Evolutionary conservation across 2,888 invertebrate species (phyloP), one percentile per base, ranked within the genome.

Genomic region (Crepidodera aurea): DNA sequence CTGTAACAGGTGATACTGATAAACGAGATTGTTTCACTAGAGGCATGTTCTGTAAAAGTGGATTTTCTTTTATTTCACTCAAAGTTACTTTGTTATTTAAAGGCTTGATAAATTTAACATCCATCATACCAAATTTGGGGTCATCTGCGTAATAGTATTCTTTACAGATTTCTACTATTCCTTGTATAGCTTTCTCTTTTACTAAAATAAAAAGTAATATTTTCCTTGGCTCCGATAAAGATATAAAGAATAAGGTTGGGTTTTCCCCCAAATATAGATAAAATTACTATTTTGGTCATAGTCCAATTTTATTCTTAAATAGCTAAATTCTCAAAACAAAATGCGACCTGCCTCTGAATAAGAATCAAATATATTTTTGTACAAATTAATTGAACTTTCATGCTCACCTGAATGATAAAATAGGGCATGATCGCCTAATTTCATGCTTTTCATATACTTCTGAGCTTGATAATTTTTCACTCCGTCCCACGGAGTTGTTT

Each of bases 381-480:
- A n/a, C n/a, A n/a, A n/a, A n/a, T n/a, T n/a, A n/a, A n/a, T n/a
- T n/a, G n/a, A n/a, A n/a, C n/a, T n/a, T n/a, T n/a, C n/a, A n/a
- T 22, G 16, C 39, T 44, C 22, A 44, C 44, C 44, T 44, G 44
- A 44, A 44, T 44, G 44, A 25, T 44, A 44, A 25, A 44, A 44
- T 12, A 44, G 22, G 7, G 44, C 44, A 22, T 44, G 44, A 22
- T 44, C 44, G 10, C 44, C 44, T 12, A 44, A 2, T 44, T 44
- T 44, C 44, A 44, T 44, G 13, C 12, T 22, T 44, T 44, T 44
- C 44, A 44, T 44, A 25, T 44, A 44, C 12, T 44, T 44, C 15
- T 44, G 44, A 12, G 44, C 44, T 44, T 44, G 44, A 44, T 44
- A 25, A n/a, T 44, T 44, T 44, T 44, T 44, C 13, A 44, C 44